Conservation (phyloP, 2,113 vertebrate genomes). For the Scortum barcoo region DNA sequence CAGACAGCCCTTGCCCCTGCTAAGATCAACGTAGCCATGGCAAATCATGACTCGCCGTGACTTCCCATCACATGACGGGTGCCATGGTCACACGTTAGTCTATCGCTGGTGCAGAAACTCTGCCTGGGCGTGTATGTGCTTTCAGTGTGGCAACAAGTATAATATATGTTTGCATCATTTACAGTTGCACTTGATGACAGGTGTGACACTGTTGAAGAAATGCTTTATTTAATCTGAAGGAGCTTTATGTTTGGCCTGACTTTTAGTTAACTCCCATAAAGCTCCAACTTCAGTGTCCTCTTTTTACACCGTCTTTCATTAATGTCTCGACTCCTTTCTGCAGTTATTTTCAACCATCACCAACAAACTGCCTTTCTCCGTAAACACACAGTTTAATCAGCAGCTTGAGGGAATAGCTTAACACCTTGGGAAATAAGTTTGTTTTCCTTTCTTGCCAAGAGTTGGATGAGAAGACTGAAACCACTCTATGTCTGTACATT, state of each 20-base stretch:
- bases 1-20: not conserved
- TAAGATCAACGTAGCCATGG: slow-evolving; percentile 12
- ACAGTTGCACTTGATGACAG: not conserved
- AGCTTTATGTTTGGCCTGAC: not conserved
- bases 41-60: slow-evolving; percentile 32
- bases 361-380: not conserved
- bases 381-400: not conserved
- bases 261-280: slow-evolving; percentile 2
- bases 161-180: too few relatives aligned
- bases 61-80: slow-evolving; percentile 48
- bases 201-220: not conserved
- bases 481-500: not conserved
- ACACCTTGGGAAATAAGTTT: too few relatives aligned
- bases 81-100: not conserved
- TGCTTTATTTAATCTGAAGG: not conserved
- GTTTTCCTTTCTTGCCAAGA: too few relatives aligned
- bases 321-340: not conserved
- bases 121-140: too few relatives aligned
- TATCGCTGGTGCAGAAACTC: not conserved
- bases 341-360: too few relatives aligned
- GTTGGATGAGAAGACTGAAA: not conserved
- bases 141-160: too few relatives aligned
- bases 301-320: not conserved
- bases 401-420: not conserved
- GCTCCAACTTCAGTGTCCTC: not conserved